Base-by-base conservation (phyloP, 2,888 invertebrate genomes). In the Calameuta filiformis region DNA sequence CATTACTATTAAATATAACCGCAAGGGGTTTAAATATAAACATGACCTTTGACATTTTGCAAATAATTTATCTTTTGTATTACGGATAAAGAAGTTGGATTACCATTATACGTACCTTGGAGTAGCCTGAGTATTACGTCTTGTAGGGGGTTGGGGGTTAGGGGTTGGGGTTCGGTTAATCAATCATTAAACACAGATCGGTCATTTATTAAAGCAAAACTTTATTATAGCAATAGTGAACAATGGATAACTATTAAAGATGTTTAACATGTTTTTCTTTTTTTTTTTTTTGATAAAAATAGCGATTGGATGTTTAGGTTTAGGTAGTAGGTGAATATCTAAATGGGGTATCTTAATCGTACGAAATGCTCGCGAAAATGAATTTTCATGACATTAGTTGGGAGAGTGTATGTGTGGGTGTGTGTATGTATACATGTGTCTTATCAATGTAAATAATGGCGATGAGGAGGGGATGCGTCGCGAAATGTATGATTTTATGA, bases 181-280 rank as follows among this genome's bases (percentile, higher is more conserved):
- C 56, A 56, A 56, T 56, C 2, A 56, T 23, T 23, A 2, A 75
- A 76, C 74, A 75, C 83, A 77, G 80, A 83, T 84, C 82, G 80
- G 78, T 89, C 84, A 83, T 90, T 90, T 89, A 89, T 90, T 88
- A 90, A 90, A 90, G 90, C 90, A 90, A 90, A 90, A 90, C 87
- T 90, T 90, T 90, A 90, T 90, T 90, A 89, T 90, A 91, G 90
- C 90, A 90, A 90, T 90, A 89, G 90, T 91, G 89, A 90, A 90
- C 90, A 90, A 90, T 90, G 88, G 88, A 90, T 90, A 90, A 90
- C 89, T 89, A 87, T 90, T 88, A 88, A 90, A 90, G 89, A 88
- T 81, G 88, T 89, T 89, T 89, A 89, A 88, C 88, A 88, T 87
- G 86, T 88, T 89, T 87, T 85, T 86, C 85, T 81, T 83, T 76